Evolutionary conservation across 2,888 invertebrate genomes (phyloP), one percentile per base, ranked within the genome.

Genomic region (Papilio protenor): DNA sequence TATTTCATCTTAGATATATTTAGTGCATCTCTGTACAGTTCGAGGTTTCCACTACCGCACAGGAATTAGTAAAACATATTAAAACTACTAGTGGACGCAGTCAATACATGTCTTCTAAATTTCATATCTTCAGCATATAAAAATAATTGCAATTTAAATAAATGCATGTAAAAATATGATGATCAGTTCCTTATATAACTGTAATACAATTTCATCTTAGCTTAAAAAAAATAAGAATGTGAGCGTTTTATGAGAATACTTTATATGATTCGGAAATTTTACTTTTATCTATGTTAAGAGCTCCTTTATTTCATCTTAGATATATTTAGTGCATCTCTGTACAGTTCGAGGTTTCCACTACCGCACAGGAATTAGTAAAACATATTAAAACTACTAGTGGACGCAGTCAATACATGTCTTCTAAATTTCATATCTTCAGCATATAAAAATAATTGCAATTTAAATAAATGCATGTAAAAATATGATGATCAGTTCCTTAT

Each of bases 301-400:
- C 86, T 96, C 96, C 92, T 98, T 97, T 86, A 99, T 98, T 93
- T 98, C 98, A 82, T 97, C 79, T 81, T 79, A 82, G 69, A 79
- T 73, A 75, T 78, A 71, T 75, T 72, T 72, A 78, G 76, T 76
- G 78, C 73, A 76, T 69, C 23, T 76, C 69, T 78, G 72, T 78
- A 78, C 69, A 76, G 66, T 73, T 10, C 40, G 76, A 75, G 52
- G 72, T 66, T 40, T 69, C 55, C 23, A 14, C 71, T 71, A 71
- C 61, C 40, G 57, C 76, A 73, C 73, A 74, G 70, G 52, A 40
- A 79, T 87, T 83, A 84, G 81, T 84, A 83, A 87, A 85, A 87
- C 81, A 87, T 87, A 88, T 88, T 84, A 85, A 84, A 89, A 85
- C 81, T 83, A 84, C 88, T 89, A 90, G 89, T 93, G 92, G 92